Conservation (phyloP, 2,888 invertebrate genomes). For the Criorhina ranunculi region DNA sequence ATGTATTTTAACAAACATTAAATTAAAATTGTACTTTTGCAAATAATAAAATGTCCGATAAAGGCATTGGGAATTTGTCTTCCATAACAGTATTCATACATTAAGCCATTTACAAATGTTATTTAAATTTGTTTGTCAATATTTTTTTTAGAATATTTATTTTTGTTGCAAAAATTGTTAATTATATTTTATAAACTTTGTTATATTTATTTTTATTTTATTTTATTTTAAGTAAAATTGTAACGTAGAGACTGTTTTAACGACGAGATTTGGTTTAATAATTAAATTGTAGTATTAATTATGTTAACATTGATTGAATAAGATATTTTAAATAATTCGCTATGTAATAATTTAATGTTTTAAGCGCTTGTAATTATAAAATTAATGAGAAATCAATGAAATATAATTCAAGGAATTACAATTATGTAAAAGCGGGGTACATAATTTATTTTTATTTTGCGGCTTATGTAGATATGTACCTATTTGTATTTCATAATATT, state of each 20-base stretch:
- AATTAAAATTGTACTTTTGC: not conserved
- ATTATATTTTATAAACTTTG: not conserved
- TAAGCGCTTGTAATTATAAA: too few relatives aligned
- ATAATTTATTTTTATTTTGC: too few relatives aligned
- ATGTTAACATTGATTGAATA: too few relatives aligned
- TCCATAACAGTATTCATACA: constrained; percentile 47
- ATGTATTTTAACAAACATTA: too few relatives aligned
- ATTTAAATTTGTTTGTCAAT: not conserved
- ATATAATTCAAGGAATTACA: too few relatives aligned
- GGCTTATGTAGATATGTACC: too few relatives aligned
- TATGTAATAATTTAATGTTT: too few relatives aligned
- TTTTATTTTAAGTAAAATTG: constrained; percentile 31
- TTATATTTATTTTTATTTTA: constrained; percentile 3
- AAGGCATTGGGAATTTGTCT: constrained; percentile 53
- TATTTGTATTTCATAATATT: too few relatives aligned
- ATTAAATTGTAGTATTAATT: not conserved
- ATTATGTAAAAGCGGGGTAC: too few relatives aligned
- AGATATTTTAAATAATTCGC: too few relatives aligned
- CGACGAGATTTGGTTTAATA: constrained; percentile 17
- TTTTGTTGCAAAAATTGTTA: not conserved
- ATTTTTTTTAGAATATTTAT: not conserved
- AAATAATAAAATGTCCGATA: not conserved
- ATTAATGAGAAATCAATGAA: too few relatives aligned
- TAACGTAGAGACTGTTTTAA: constrained; percentile 65
- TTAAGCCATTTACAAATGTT: not conserved